Evolutionary conservation across 2,888 invertebrate species (phyloP), one percentile per base, ranked within the genome.

Genomic region (Strigamia transsilvanica): DNA sequence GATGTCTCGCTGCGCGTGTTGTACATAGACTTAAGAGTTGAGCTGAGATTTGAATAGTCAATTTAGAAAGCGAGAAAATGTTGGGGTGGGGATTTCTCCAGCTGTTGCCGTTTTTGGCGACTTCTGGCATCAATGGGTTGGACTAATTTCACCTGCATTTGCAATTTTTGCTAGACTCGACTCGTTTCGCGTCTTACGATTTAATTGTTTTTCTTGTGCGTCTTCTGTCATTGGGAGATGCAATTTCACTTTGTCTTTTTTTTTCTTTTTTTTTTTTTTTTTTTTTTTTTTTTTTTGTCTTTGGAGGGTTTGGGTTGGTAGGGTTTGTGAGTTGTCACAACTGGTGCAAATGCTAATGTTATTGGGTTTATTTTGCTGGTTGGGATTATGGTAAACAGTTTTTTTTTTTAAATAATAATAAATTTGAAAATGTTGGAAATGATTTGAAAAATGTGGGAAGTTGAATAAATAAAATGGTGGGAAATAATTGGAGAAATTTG

Each of bases 81-180:
- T 23, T 27, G 23, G 66, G 66, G 66, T 66, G 66, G 66, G 27
- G 66, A 66, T 27, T 66, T 66, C 66, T 66, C 66, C 66, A 66
- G 66, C 66, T 66, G 66, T 27, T 66, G 66, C 66, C 66, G 2
- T 9, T 66, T 34, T 66, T 66, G 66, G 66, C 27, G 66, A 66
- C 66, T 66, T 66, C 66, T 66, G 66, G 66, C 66, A 66, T 66
- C 66, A 66, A 66, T 66, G 66, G 66, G 23, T 66, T 66, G 66
- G 66, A 66, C 32, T 66, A 66, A 66, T 66, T 66, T 66, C 66
- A 66, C 66, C 66, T 66, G 66, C 66, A 66, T 27, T 34, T 27
- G 66, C 66, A 66, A 66, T 66, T 66, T 66, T 66, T 27, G 10
- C 66, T 66, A 6, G 66, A 27, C 66, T 66, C 66, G 27, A 6